A percentile compares a stretch with the other conserved stretches of the same genome.
phyloP scores from a whole-genome alignment of 2,113 vertebrate genomes.

The Panurus biarmicus region DNA sequence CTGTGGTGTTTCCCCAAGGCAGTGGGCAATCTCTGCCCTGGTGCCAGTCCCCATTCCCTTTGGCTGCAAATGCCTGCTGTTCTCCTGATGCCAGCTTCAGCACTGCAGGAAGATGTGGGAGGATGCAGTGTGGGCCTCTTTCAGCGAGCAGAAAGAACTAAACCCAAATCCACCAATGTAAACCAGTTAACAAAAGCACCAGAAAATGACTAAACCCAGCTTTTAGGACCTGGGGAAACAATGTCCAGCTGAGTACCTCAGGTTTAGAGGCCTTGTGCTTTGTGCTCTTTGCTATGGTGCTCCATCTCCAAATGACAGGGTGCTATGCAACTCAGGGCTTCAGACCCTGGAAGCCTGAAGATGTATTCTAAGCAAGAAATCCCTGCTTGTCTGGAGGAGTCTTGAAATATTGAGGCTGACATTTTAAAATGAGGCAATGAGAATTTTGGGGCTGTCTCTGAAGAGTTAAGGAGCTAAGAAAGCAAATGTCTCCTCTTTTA shows the following conservation, averaged over 20 bases:
- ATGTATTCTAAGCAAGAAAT: neutral
- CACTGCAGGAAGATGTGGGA: neutral
- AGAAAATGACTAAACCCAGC: neutral
- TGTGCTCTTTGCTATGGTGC: neutral
- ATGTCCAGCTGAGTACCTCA: neutral
- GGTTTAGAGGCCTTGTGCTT: neutral
- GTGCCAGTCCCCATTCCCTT: no score
- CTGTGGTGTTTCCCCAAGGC: neutral
- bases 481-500: neutral
- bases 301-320: neutral
- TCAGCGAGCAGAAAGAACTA: neutral
- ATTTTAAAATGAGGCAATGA: neutral
- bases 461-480: neutral
- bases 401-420: neutral
- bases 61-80: fast-evolving
- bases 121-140: neutral
- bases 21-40: neutral
- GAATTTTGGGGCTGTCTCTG: neutral
- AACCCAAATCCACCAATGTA: neutral
- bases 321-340: neutral
- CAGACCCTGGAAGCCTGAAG: neutral
- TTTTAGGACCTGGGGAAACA: neutral
- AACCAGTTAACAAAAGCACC: neutral
- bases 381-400: neutral
- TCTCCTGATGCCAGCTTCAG: neutral